Evolutionary conservation across 1,140 invertebrate genomes (phyloP).

Genomic region (Drosophila repletoides): DNA sequence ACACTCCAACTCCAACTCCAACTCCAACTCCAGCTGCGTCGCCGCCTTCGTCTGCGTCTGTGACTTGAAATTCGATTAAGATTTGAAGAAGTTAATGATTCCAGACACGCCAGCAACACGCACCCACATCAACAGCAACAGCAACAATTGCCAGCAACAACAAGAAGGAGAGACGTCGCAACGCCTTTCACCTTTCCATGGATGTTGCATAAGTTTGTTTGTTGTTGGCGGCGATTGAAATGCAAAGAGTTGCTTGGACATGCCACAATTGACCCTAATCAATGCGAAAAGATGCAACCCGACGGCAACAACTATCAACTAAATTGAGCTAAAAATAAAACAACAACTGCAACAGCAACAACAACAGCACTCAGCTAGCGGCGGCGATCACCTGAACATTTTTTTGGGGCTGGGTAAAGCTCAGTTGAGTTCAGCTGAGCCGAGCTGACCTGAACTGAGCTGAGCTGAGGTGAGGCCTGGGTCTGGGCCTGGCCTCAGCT

Average conservation of each 20-base stretch:
- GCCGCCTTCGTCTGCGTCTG: not conserved
- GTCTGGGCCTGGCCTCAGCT: not conserved
- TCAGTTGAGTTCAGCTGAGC: no score
- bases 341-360: constrained; percentile 7
- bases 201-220: constrained; percentile 44
- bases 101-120: constrained; percentile 51
- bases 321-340: not conserved
- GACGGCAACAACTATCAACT: constrained; percentile 9
- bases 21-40: constrained; percentile 20
- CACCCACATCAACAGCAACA: constrained; percentile 29
- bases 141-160: constrained; percentile 1
- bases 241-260: constrained; percentile 38
- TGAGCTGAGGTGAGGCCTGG: not conserved
- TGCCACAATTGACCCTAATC: constrained; percentile 47
- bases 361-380: not conserved
- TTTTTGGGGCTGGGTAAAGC: not conserved
- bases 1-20: not conserved
- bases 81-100: constrained; percentile 41
- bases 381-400: not conserved
- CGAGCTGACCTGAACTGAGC: no score
- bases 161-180: constrained; percentile 1
- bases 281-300: constrained; percentile 51
- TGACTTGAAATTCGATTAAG: constrained; percentile 52
- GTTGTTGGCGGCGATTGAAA: constrained; percentile 31
- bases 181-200: constrained; percentile 51